Conservation (phyloP, 2,113 vertebrate species). For the Sebastes schlegelii region DNA sequence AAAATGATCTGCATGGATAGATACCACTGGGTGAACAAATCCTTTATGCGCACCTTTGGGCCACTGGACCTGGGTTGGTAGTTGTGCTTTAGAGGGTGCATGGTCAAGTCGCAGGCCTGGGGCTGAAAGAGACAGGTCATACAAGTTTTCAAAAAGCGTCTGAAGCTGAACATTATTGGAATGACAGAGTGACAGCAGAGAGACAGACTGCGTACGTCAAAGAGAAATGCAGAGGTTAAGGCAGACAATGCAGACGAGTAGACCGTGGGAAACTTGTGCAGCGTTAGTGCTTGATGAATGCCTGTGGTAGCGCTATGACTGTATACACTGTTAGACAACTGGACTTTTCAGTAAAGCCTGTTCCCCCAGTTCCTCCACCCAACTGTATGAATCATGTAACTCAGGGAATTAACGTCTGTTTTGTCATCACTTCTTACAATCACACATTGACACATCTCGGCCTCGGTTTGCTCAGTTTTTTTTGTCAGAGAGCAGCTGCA, state of each 20-base stretch:
- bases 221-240: slow-evolving; percentile 11
- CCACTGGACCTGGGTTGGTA: background rate
- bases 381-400: slow-evolving; percentile 46
- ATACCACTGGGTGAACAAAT: background rate
- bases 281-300: slow-evolving; percentile 37
- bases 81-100: background rate
- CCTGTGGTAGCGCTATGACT: slow-evolving; percentile 52
- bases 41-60: no score
- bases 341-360: slow-evolving; percentile 61
- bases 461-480: background rate
- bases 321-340: slow-evolving; percentile 36
- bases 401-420: slow-evolving; percentile 19
- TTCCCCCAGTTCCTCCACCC: slow-evolving; percentile 69
- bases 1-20: background rate
- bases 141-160: background rate
- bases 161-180: slow-evolving; percentile 12
- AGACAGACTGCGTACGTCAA: slow-evolving; percentile 22
- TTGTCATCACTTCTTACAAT: background rate
- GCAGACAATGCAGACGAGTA: slow-evolving; percentile 12
- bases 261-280: slow-evolving; percentile 64
- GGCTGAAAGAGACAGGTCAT: background rate
- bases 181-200: slow-evolving; percentile 39
- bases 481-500: background rate
- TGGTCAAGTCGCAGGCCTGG: background rate
- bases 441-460: background rate